These are phyloP conservation scores for Emys orbicularis DNA, from an alignment of 2,797 vertebrate species.

Conservation along the genomic window DNA sequence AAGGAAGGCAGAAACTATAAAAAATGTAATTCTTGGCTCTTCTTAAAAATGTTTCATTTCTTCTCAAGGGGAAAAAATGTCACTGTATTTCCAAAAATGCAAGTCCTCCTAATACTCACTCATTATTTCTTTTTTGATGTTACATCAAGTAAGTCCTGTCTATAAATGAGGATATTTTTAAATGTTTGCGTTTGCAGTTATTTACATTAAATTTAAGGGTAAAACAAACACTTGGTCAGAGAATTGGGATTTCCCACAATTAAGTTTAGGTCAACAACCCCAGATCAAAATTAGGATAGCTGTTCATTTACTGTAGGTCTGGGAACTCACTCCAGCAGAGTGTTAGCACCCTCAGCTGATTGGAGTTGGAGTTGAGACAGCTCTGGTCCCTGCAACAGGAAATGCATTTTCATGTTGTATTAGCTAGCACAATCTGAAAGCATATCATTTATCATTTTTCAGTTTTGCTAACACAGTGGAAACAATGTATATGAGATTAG, in stretches of 20 bases:
- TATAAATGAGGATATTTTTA: not conserved
- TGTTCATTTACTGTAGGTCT: not conserved
- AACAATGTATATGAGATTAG: not conserved
- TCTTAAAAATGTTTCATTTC: not conserved
- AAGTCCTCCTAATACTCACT: not conserved
- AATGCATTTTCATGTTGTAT: not conserved
- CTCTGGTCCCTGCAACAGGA: not conserved
- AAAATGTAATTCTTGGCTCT: not conserved
- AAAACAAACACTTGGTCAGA: not conserved
- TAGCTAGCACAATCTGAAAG: not conserved
- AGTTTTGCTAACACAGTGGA: slow-evolving; percentile 5
- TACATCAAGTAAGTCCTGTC: not conserved
- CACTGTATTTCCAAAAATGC: not conserved
- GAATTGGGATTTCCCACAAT: not conserved
- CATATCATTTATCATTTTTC: not conserved
- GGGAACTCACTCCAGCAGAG: not conserved
- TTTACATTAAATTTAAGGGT: not conserved
- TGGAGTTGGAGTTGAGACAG: not conserved
- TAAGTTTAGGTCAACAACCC: not conserved
- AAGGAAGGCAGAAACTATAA: not conserved
- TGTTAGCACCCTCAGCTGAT: not conserved
- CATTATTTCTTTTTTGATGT: not conserved
- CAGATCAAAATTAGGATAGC: not conserved
- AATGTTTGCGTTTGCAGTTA: not conserved
- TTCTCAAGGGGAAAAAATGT: not conserved